phyloP scores from a whole-genome alignment of 35 echinoderm and acorn worm genomes.

The Strongylocentrotus purpuratus region DNA sequence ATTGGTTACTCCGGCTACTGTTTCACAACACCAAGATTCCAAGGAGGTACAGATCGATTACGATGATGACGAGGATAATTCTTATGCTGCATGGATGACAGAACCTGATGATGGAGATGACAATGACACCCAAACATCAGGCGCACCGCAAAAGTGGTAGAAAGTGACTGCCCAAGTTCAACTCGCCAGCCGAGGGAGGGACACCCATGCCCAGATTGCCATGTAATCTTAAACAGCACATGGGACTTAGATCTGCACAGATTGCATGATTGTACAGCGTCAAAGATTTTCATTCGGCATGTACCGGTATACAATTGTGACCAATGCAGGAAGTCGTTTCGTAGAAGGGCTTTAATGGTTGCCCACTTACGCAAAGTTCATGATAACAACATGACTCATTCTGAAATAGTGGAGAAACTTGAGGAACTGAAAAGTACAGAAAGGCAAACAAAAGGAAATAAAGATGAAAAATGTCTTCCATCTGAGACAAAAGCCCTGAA shows the following conservation, averaged over 20 bases:
- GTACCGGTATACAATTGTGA: not conserved
- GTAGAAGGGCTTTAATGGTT: not conserved
- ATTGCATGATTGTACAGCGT: not conserved
- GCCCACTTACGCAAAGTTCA: not conserved
- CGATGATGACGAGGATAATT: not conserved
- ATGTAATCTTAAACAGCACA: not conserved
- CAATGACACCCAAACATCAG: not conserved
- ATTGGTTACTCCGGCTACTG: not conserved
- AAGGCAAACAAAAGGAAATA: not conserved
- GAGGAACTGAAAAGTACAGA: not conserved
- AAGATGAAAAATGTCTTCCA: not conserved
- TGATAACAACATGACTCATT: not conserved
- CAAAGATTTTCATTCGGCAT: not conserved
- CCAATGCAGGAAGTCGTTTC: not conserved
- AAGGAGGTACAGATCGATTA: not conserved
- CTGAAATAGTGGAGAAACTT: not conserved
- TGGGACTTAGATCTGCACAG: not conserved
- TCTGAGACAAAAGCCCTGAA: not conserved
- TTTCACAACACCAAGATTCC: not conserved
- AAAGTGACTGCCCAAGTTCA: not conserved
- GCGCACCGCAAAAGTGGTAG: not conserved
- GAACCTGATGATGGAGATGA: not conserved
- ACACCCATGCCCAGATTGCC: not conserved
- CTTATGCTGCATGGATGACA: not conserved
- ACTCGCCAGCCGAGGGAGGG: not conserved